Percentiles rank a stretch among this genome's conserved stretches.
phyloP scores from a whole-genome alignment of 2,888 invertebrate species.

The Apotomis capreana region DNA sequence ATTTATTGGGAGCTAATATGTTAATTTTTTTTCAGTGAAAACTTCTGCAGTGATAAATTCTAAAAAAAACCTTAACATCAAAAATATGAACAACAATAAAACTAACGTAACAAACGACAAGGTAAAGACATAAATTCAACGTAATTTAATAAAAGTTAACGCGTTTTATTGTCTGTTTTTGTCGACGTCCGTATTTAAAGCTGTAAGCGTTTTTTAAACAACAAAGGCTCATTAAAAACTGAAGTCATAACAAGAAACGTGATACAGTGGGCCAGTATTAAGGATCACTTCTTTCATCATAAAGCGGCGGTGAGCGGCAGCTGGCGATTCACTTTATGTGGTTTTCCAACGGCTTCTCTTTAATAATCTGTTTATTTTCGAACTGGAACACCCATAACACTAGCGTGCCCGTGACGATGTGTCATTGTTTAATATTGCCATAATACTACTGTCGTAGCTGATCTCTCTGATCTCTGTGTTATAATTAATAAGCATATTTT shows the following conservation, averaged over 20 bases:
- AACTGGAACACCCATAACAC: conserved; percentile 74
- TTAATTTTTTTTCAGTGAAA: too few relatives aligned
- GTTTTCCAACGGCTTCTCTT: conserved; percentile 75
- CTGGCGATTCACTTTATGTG: conserved; percentile 80
- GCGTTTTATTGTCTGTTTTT: conserved; percentile 39
- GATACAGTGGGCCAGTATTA: conserved; percentile 72
- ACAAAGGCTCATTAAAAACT: conserved; percentile 79
- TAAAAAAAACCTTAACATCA: too few relatives aligned
- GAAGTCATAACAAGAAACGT: conserved; percentile 82
- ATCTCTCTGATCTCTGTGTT: too few relatives aligned
- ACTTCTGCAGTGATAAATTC: too few relatives aligned
- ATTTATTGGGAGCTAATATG: too few relatives aligned
- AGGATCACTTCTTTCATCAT: conserved; percentile 77
- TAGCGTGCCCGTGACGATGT: conserved; percentile 63
- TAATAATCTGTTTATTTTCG: conserved; percentile 81
- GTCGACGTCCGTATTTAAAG: conserved; percentile 66
- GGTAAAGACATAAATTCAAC: conserved; percentile 27
- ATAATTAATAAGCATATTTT: too few relatives aligned
- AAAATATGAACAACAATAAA: conserved; percentile 54
- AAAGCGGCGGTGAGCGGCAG: conserved; percentile 75
- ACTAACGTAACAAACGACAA: conserved; percentile 25
- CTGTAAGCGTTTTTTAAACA: conserved; percentile 71
- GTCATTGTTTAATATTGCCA: conserved; percentile 57
- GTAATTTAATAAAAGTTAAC: conserved; percentile 41
- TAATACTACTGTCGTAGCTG: neutral